Conservation (phyloP, 2,113 vertebrate genomes). For the Gallinago paraguaiae region DNA sequence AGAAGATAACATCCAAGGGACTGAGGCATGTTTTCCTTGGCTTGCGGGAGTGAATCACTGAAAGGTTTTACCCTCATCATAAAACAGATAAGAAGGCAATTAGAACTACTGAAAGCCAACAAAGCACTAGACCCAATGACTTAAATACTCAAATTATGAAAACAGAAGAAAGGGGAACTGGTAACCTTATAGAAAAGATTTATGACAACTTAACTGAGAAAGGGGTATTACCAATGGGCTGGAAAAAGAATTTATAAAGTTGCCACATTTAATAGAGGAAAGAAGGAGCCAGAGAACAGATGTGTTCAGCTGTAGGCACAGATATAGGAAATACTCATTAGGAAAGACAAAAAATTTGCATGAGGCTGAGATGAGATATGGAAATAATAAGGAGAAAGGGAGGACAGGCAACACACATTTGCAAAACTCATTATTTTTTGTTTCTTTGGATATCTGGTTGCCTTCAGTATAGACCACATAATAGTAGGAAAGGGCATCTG, state of each 20-base stretch:
- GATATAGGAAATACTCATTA: neutral
- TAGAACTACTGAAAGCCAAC: conserved; percentile 49
- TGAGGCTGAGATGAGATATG: neutral
- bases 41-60: neutral
- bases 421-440: neutral
- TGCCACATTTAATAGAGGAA: neutral
- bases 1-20: conserved; percentile 53
- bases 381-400: neutral
- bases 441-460: neutral
- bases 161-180: neutral
- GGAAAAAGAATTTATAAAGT: neutral
- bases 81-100: conserved; percentile 53
- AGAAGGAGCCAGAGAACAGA: neutral
- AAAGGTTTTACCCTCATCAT: conserved; percentile 26
- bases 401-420: neutral
- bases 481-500: neutral
- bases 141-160: conserved; percentile 11
- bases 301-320: neutral
- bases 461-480: neutral
- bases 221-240: neutral
- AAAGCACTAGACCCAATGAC: neutral
- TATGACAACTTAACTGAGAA: conserved; percentile 3
- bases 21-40: conserved; percentile 48
- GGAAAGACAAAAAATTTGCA: neutral
- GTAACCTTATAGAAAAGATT: conserved; percentile 35